phyloP scores from a whole-genome alignment of 1,140 invertebrate genomes.

The Lithobius niger region DNA sequence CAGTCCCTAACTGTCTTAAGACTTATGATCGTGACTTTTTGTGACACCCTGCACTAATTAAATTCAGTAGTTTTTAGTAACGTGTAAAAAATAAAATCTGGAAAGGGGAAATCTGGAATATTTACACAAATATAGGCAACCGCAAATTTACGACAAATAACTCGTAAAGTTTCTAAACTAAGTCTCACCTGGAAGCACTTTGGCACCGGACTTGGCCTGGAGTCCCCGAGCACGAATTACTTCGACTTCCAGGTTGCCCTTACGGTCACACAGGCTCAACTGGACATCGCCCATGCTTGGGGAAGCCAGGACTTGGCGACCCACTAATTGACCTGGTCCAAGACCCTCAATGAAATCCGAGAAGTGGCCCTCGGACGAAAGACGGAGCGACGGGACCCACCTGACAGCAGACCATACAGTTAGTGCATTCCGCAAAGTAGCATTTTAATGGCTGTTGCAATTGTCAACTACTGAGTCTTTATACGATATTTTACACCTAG shows the following conservation, averaged over 20 bases:
- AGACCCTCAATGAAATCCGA: conserved; percentile 93
- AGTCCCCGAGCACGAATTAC: conserved; percentile 89
- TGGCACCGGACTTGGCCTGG: conserved; percentile 77
- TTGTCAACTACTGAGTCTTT: background rate
- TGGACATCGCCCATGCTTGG: conserved; percentile 96
- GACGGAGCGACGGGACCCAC: conserved; percentile 54
- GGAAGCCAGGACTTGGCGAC: conserved; percentile 88
- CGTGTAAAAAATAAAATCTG: too few species aligned
- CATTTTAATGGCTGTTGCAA: background rate
- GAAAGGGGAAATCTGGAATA: too few species aligned
- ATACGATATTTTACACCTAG: too few species aligned
- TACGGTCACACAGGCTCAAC: conserved; percentile 78
- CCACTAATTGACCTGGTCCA: conserved; percentile 92
- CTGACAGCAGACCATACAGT: too few species aligned
- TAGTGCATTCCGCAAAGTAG: too few species aligned
- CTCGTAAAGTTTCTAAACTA: too few species aligned
- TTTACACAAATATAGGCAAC: too few species aligned
- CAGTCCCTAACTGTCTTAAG: too few species aligned
- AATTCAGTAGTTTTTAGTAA: too few species aligned
- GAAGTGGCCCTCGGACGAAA: conserved; percentile 43
- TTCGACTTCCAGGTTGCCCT: conserved; percentile 91
- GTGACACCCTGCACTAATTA: too few species aligned
- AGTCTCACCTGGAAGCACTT: conserved; percentile 71
- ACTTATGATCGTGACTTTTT: too few species aligned
- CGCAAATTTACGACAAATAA: too few species aligned